A percentile compares a stretch with the other conserved stretches of the same genome.
phyloP scores from a whole-genome alignment of 30 jellyfish, hydroid and myxozoan genomes.

The Clytia hemisphaerica region DNA sequence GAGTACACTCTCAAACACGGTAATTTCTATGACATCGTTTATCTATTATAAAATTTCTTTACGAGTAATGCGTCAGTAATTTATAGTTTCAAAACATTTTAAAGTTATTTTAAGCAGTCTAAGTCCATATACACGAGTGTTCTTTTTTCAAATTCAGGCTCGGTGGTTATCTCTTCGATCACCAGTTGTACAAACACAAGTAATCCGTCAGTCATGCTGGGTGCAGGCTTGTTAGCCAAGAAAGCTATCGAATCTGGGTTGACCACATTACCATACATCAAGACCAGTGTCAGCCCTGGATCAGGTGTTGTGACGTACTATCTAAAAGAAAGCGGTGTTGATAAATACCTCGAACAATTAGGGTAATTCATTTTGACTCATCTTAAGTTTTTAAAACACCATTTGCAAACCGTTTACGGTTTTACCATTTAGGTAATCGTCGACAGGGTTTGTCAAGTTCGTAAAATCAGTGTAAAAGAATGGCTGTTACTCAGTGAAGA shows the following conservation, averaged over 20 bases:
- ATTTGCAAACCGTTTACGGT: no score
- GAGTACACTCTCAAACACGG: slow-evolving; percentile 69
- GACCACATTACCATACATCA: slow-evolving; percentile 66
- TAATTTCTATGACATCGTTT: background rate
- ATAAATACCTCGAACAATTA: slow-evolving; percentile 52
- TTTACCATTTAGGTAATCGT: no score
- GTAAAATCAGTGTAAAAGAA: no score
- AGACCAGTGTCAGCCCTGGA: slow-evolving; percentile 90
- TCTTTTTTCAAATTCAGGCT: no score
- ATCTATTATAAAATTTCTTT: background rate
- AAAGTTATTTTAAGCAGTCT: background rate
- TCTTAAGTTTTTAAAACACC: no score
- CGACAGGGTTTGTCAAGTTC: no score
- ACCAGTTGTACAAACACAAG: slow-evolving; percentile 95
- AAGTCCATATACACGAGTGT: background rate
- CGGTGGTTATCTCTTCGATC: slow-evolving; percentile 89
- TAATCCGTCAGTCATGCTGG: slow-evolving; percentile 94
- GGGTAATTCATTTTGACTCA: slow-evolving; percentile 50
- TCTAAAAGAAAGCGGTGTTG: slow-evolving; percentile 85
- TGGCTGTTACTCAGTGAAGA: no score
- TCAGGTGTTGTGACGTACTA: slow-evolving; percentile 67
- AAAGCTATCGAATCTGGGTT: slow-evolving; percentile 90
- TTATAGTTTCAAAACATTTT: no score
- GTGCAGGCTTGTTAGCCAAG: slow-evolving; percentile 97
- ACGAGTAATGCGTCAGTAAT: no score